These are phyloP conservation scores for Caenorhabditis inopinata DNA, from an alignment of 1,140 invertebrate genomes.

Conservation along the genomic window DNA sequence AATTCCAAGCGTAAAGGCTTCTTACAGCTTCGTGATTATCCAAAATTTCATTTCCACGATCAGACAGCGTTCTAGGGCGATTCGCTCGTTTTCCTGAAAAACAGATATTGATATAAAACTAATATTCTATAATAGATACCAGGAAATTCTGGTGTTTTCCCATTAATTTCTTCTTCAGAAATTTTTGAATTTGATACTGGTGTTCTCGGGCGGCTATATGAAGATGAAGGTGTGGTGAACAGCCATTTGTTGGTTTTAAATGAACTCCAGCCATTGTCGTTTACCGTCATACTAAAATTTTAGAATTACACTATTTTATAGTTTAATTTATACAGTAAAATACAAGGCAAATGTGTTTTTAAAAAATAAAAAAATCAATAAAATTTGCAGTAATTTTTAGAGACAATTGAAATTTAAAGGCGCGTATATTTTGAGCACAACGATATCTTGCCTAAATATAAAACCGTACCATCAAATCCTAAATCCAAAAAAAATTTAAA, in stretches of 20 bases:
- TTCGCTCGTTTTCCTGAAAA: conserved; percentile 8
- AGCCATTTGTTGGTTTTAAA: conserved; percentile 29
- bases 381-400: too few species aligned
- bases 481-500: neutral
- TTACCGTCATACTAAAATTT: neutral
- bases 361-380: neutral
- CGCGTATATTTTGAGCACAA: neutral
- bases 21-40: conserved; percentile 9
- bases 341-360: neutral
- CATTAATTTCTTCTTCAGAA: neutral
- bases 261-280: neutral
- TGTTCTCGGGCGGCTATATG: neutral
- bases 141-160: neutral
- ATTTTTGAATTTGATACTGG: neutral
- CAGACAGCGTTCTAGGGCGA: neutral
- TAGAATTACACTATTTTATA: too few species aligned
- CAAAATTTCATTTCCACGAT: neutral
- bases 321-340: too few species aligned
- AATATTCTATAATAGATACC: neutral
- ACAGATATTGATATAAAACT: neutral
- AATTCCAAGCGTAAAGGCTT: conserved; percentile 8
- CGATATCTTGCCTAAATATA: neutral
- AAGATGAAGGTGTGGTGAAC: neutral
- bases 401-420: neutral
- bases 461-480: neutral